A percentile compares a stretch with the other conserved stretches of the same genome.
Evolutionary conservation across 35 echinoderm and acorn worm genomes (phyloP).

Genomic region (Ophioderma brevispina): DNA sequence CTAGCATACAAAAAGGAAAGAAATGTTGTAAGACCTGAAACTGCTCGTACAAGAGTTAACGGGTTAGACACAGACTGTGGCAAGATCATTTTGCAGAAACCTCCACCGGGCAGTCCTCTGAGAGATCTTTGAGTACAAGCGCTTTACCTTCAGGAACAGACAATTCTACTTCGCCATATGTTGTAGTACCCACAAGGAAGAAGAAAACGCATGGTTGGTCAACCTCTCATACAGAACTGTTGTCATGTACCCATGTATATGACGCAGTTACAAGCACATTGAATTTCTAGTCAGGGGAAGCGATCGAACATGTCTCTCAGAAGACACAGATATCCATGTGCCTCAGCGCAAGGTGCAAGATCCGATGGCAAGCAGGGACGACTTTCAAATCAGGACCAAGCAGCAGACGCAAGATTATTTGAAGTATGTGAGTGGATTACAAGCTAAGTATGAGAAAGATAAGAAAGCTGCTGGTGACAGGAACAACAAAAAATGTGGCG

Average conservation of each 20-base stretch:
- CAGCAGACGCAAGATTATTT: slow-evolving; percentile 84
- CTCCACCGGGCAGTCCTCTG: not conserved
- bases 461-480: slow-evolving; percentile 38
- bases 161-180: not conserved
- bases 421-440: slow-evolving; percentile 54
- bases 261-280: slow-evolving; percentile 28
- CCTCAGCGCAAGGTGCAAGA: slow-evolving; percentile 57
- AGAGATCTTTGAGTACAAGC: slow-evolving; percentile 15
- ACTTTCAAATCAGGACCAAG: slow-evolving; percentile 79
- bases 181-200: slow-evolving; percentile 22
- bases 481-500: slow-evolving; percentile 71
- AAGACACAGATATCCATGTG: not conserved
- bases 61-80: slow-evolving; percentile 9
- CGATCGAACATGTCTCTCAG: not conserved
- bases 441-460: slow-evolving; percentile 51
- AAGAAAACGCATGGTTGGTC: slow-evolving; percentile 84
- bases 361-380: slow-evolving; percentile 61
- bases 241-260: slow-evolving; percentile 85
- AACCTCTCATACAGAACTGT: slow-evolving; percentile 84
- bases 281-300: not conserved
- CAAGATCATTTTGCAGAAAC: not conserved
- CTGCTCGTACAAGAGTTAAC: slow-evolving; percentile 44
- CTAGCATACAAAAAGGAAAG: slow-evolving; percentile 69
- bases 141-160: slow-evolving; percentile 9
- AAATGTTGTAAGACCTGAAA: slow-evolving; percentile 55